Conservation (phyloP, 2,113 vertebrate species). For the Odocoileus virginianus region DNA sequence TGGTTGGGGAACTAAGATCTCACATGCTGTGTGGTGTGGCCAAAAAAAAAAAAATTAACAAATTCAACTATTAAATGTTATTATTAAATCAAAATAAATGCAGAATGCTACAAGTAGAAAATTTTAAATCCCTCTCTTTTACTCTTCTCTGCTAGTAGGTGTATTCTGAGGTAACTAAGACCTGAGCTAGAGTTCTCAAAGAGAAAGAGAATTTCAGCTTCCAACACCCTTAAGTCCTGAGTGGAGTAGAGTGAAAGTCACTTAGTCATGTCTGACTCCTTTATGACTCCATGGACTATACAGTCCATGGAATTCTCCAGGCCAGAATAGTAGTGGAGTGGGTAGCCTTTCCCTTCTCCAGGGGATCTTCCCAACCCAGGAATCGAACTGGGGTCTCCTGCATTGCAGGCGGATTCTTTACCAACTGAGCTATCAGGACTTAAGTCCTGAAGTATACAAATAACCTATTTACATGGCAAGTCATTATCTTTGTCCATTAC, state of each 20-base stretch:
- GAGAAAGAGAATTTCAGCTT: not conserved
- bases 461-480: not conserved
- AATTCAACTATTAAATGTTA: conserved; percentile 25
- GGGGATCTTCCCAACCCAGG: not conserved
- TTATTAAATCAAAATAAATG: not conserved
- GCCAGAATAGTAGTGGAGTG: not conserved
- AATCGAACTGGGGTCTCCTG: accelerated
- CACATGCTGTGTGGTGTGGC: not conserved
- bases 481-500: not conserved
- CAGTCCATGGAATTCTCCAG: not conserved
- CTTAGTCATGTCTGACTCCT: not conserved
- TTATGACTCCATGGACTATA: not conserved
- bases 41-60: not conserved
- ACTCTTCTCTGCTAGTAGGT: not conserved
- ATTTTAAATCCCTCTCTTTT: not conserved
- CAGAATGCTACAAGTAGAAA: not conserved
- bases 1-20: not conserved
- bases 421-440: not conserved
- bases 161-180: not conserved
- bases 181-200: not conserved
- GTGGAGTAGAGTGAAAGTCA: not conserved
- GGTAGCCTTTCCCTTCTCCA: not conserved
- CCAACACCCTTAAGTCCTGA: not conserved
- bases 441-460: not conserved
- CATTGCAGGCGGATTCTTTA: not conserved